These are phyloP conservation scores for Caenorhabditis auriculariae DNA, from an alignment of 2,888 invertebrate species.

Conservation along the genomic window DNA sequence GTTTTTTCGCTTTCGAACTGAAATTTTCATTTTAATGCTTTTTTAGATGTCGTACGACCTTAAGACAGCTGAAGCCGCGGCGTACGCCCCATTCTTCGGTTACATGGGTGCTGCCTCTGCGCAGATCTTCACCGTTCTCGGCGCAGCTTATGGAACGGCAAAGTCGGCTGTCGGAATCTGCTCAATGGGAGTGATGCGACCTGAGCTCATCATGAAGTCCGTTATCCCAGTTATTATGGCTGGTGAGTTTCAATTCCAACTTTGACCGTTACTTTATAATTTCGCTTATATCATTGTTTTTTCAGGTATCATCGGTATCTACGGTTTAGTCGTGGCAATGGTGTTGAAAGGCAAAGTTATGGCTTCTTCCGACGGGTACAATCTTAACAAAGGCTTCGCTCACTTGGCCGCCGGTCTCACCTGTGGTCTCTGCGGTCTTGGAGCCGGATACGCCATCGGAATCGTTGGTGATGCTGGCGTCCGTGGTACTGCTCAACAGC, in stretches of 20 bases:
- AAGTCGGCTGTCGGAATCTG: conserved; percentile 99
- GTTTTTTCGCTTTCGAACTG: neutral
- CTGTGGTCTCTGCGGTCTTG: conserved; percentile 94
- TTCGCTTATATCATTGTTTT: neutral
- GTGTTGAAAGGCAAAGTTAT: conserved; percentile 73
- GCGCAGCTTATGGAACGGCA: conserved; percentile 76
- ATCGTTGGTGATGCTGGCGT: conserved; percentile 77
- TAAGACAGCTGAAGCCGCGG: conserved; percentile 45
- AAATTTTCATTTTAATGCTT: neutral
- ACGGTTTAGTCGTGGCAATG: conserved; percentile 96
- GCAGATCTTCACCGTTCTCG: conserved; percentile 44
- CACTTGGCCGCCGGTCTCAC: conserved; percentile 95
- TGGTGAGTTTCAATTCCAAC: conserved; percentile 20
- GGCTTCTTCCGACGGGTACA: conserved; percentile 44
- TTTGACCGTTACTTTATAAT: neutral
- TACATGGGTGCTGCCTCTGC: conserved; percentile 58
- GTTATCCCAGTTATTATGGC: conserved; percentile 85
- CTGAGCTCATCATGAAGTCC: conserved; percentile 99
- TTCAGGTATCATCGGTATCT: conserved; percentile 76
- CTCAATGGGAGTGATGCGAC: conserved; percentile 99
- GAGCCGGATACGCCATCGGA: conserved; percentile 98
- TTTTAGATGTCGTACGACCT: conserved; percentile 47
- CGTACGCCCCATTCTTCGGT: conserved; percentile 56
- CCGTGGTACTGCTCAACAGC: conserved; percentile 96
- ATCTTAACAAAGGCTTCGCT: conserved; percentile 76